These are phyloP conservation scores for Schmidtea mediterranea DNA, from an alignment of 1,140 invertebrate genomes.

Conservation along the genomic window DNA sequence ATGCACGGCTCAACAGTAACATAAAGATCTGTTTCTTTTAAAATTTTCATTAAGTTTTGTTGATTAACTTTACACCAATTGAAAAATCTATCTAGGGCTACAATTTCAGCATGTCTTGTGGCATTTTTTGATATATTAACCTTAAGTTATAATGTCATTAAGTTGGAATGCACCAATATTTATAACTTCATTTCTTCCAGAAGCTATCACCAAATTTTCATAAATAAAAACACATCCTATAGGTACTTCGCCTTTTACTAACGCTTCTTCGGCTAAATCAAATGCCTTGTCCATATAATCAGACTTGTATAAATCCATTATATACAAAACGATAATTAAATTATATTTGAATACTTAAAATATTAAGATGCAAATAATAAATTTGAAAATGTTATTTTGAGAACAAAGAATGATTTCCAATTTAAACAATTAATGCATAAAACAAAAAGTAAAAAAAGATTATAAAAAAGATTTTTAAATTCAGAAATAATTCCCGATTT, in stretches of 20 bases:
- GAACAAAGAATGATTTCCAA: no score
- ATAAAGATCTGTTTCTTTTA: constrained; percentile 42
- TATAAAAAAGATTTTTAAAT: no score
- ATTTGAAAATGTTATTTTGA: no score
- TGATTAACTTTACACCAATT: constrained; percentile 32
- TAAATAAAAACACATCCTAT: constrained; percentile 81
- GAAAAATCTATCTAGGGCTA: constrained; percentile 58
- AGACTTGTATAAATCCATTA: no score
- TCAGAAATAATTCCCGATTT: no score
- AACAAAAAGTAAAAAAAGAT: no score
- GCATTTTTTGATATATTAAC: constrained; percentile 61
- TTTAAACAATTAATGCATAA: no score
- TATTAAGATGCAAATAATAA: no score
- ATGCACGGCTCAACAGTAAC: constrained; percentile 94
- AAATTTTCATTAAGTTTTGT: constrained; percentile 34
- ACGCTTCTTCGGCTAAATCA: constrained; percentile 45
- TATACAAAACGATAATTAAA: no score
- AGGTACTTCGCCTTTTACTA: constrained; percentile 58
- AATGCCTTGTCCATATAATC: constrained; percentile 18
- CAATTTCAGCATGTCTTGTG: constrained; percentile 77
- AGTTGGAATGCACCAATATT: no score
- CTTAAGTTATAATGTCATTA: constrained; percentile 7
- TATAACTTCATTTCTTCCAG: constrained; percentile 17
- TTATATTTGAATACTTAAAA: no score
- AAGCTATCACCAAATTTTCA: constrained; percentile 28